phyloP scores from a whole-genome alignment of 2,113 vertebrate genomes.

The Cochlearius cochlearius region DNA sequence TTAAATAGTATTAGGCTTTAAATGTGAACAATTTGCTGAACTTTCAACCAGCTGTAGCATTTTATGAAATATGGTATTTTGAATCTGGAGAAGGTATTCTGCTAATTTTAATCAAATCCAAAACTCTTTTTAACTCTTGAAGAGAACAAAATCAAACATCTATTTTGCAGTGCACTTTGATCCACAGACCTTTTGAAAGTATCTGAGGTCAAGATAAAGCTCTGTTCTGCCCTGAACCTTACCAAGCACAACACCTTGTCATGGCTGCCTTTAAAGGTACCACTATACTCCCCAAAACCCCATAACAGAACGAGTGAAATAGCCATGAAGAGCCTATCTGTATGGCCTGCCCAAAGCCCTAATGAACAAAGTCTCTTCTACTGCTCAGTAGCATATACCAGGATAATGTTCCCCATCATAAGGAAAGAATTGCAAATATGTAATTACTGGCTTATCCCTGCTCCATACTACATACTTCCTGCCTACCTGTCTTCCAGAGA shows the following conservation, averaged over 20 bases:
- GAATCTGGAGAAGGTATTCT: not conserved
- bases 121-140: not conserved
- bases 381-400: not conserved
- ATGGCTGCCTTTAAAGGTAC: not conserved
- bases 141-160: not conserved
- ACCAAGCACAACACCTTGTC: not conserved
- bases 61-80: not conserved
- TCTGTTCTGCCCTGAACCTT: not conserved
- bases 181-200: not conserved
- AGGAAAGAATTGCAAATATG: slow-evolving; percentile 50
- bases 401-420: not conserved
- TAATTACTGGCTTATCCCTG: slow-evolving; percentile 32
- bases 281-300: not conserved
- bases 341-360: not conserved
- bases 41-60: not conserved
- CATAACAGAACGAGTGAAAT: not conserved
- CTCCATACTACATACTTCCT: not conserved
- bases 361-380: not conserved
- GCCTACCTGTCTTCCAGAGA: slow-evolving; percentile 30
- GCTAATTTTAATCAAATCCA: not conserved
- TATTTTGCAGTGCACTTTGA: not conserved
- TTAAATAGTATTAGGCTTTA: not conserved
- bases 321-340: not conserved
- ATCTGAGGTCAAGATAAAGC: not conserved
- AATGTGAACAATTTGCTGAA: not conserved